Evolutionary conservation across 2,797 vertebrate species (phyloP).

Genomic region (Cottoperca gobio): DNA sequence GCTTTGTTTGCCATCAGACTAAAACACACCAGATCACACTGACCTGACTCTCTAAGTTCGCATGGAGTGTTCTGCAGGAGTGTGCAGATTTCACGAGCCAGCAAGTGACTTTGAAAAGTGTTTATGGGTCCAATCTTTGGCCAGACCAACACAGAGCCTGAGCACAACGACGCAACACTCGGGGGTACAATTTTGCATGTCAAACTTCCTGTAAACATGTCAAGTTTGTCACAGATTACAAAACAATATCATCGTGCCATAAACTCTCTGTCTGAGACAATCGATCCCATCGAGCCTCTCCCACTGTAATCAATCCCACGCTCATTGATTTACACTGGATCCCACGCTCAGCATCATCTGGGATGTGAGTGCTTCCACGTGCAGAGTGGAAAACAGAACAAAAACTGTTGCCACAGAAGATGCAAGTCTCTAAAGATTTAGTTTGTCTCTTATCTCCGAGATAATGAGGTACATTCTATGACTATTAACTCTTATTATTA

Average conservation of each 20-base stretch:
- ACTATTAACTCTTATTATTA: no score
- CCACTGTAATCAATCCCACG: constrained; percentile 35
- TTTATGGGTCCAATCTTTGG: neutral
- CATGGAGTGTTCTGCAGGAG: constrained; percentile 11
- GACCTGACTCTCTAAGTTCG: constrained; percentile 9
- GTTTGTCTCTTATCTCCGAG: no score
- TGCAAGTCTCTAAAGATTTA: no score
- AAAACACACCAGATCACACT: neutral
- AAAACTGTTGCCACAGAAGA: neutral
- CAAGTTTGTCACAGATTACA: neutral
- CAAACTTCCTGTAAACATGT: no score
- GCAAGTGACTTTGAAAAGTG: neutral
- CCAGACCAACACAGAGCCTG: neutral
- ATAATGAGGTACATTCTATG: no score
- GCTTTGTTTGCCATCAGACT: neutral
- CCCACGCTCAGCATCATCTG: constrained; percentile 13
- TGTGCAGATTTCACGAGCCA: neutral
- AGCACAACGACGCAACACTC: no score
- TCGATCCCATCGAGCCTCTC: constrained; percentile 33
- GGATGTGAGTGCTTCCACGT: constrained; percentile 1
- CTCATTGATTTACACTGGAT: constrained; percentile 22
- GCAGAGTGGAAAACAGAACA: neutral
- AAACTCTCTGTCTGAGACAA: constrained; percentile 5
- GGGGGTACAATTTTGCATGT: no score
- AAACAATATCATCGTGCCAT: neutral